Conservation (phyloP, 2,888 invertebrate genomes). For the Eulithis prunata region DNA sequence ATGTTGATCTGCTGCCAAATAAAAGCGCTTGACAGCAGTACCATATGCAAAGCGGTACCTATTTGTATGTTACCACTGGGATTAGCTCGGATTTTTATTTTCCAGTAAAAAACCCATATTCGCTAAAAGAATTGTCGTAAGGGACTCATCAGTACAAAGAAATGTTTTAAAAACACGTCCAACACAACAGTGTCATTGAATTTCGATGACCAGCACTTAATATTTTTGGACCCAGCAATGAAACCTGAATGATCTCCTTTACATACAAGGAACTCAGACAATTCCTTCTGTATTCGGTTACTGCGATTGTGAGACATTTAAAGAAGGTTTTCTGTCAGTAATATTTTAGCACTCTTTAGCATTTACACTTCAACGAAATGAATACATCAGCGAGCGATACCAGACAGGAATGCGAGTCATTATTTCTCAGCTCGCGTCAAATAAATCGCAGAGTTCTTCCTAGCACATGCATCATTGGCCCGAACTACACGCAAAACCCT, state of each 20-base stretch:
- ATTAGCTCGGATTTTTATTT: no score
- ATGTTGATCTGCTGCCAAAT: no score
- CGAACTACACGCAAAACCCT: slow-evolving; percentile 36
- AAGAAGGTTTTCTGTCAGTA: slow-evolving; percentile 11
- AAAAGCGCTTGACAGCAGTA: no score
- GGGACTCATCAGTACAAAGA: no score
- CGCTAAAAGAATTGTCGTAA: no score
- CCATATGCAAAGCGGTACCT: no score
- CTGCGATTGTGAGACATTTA: background rate
- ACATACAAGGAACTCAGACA: slow-evolving; percentile 3
- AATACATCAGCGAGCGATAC: slow-evolving; percentile 27
- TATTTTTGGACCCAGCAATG: no score
- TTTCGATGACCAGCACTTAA: no score
- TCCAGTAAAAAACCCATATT: no score
- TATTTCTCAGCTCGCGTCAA: slow-evolving; percentile 39
- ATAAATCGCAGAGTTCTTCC: slow-evolving; percentile 41
- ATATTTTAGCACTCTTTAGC: slow-evolving; percentile 6
- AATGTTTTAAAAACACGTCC: background rate
- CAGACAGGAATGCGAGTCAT: slow-evolving; percentile 31
- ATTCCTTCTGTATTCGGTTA: background rate
- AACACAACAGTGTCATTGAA: no score
- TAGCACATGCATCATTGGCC: slow-evolving; percentile 37
- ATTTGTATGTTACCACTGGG: no score
- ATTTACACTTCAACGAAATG: slow-evolving; percentile 26
- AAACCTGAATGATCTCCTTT: no score